Conservation (phyloP, 2,797 vertebrate species). For the Hippopotamyrus pictus region DNA sequence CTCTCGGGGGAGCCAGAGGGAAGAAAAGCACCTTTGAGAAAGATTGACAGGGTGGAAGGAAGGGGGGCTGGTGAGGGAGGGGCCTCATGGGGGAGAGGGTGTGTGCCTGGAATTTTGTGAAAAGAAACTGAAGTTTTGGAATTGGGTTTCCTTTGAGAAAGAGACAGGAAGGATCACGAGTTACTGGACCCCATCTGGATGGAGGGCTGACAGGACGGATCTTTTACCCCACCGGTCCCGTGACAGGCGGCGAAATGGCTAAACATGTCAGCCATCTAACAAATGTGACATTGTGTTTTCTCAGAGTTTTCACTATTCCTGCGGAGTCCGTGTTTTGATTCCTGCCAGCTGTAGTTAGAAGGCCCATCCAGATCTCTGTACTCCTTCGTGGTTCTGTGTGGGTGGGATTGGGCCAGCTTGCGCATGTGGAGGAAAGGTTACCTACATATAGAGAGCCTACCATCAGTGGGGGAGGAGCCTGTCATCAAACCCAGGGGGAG, state of each 20-base stretch:
- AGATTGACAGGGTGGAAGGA: background rate
- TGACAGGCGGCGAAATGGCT: background rate
- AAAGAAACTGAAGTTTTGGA: background rate
- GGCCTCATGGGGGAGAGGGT: background rate
- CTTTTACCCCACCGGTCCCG: background rate
- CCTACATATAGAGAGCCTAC: background rate
- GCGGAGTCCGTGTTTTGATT: background rate
- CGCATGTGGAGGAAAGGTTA: background rate
- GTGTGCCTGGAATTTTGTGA: slow-evolving; percentile 7
- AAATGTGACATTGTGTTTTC: background rate
- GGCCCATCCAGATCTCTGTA: background rate
- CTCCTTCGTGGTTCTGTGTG: background rate
- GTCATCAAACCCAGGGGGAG: background rate
- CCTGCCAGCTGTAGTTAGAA: background rate
- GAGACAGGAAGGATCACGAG: background rate
- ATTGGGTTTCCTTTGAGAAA: slow-evolving; percentile 6
- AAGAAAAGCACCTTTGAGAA: background rate
- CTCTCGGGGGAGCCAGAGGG: background rate
- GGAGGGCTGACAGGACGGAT: background rate
- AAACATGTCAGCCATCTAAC: background rate
- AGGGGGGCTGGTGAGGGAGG: background rate
- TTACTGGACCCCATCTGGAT: background rate
- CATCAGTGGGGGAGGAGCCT: background rate
- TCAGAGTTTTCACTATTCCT: background rate
- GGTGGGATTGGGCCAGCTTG: background rate